These are phyloP conservation scores for Hirudinaria manillensis DNA, from an alignment of 2,888 invertebrate species.

Conservation along the genomic window DNA sequence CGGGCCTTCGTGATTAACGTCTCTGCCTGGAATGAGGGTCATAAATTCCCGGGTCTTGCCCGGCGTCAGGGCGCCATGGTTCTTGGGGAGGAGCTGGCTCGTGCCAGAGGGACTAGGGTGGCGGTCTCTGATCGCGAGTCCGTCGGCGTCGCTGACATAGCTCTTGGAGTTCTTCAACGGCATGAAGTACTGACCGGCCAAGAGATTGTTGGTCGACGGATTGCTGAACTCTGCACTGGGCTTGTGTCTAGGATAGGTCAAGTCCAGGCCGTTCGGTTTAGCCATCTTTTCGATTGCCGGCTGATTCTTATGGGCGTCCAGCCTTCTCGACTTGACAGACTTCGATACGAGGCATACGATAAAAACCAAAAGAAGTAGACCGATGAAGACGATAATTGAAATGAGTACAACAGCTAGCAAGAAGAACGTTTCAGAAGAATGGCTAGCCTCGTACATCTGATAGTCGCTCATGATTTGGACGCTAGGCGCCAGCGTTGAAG, in stretches of 20 bases:
- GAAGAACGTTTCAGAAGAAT: background rate
- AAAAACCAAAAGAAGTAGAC: conserved; percentile 9
- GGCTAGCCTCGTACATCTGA: background rate
- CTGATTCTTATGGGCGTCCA: background rate
- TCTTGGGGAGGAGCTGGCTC: background rate
- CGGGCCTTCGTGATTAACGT: conserved; percentile 42
- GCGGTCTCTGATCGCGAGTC: background rate
- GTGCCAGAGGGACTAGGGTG: background rate
- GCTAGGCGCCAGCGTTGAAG: background rate
- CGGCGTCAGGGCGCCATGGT: background rate
- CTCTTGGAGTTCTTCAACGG: background rate
- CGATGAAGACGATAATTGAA: conserved; percentile 31
- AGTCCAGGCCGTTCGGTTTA: background rate
- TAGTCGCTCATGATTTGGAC: background rate
- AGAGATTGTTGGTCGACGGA: background rate
- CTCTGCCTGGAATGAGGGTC: conserved; percentile 40
- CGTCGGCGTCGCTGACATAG: background rate
- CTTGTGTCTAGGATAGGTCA: background rate
- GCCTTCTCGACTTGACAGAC: background rate
- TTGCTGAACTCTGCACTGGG: background rate
- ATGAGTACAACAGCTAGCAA: conserved; percentile 10
- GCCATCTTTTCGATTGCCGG: background rate
- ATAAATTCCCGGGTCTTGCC: conserved; percentile 32
- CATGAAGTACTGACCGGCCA: background rate
- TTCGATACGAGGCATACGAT: conserved; percentile 29